Conservation (phyloP, 2,113 vertebrate genomes). For the Aegithalos caudatus region DNA sequence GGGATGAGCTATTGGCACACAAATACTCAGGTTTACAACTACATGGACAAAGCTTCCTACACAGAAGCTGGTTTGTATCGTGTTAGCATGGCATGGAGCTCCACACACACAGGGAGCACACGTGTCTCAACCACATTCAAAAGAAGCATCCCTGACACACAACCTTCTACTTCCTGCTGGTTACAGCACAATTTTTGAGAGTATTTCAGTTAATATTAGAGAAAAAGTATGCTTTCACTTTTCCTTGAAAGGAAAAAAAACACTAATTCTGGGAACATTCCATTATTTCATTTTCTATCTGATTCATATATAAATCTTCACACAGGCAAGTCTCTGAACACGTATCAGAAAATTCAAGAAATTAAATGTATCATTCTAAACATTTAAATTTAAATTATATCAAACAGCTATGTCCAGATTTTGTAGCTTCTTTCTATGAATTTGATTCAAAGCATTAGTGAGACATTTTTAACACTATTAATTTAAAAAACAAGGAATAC, state of each 20-base stretch:
- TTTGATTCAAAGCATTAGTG: background rate
- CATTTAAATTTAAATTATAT: background rate
- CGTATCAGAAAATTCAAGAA: background rate
- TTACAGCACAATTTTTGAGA: background rate
- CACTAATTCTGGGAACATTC: background rate
- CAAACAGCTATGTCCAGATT: background rate
- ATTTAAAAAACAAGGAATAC: background rate
- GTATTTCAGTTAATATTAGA: background rate
- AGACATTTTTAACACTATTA: background rate
- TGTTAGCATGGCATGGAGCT: background rate
- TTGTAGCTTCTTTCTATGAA: background rate
- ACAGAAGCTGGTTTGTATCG: background rate
- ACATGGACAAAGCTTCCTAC: background rate
- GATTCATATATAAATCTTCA: background rate
- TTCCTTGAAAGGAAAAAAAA: background rate
- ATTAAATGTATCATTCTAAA: background rate
- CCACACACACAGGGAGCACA: background rate
- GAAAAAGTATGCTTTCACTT: background rate
- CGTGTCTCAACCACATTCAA: background rate
- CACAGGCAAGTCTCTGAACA: background rate
- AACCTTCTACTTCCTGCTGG: background rate
- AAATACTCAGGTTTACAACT: background rate
- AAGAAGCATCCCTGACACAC: background rate
- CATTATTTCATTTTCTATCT: background rate
- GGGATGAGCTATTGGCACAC: background rate